Evolutionary conservation across 1,140 invertebrate genomes (phyloP).

Genomic region (Sycophila sp.): DNA sequence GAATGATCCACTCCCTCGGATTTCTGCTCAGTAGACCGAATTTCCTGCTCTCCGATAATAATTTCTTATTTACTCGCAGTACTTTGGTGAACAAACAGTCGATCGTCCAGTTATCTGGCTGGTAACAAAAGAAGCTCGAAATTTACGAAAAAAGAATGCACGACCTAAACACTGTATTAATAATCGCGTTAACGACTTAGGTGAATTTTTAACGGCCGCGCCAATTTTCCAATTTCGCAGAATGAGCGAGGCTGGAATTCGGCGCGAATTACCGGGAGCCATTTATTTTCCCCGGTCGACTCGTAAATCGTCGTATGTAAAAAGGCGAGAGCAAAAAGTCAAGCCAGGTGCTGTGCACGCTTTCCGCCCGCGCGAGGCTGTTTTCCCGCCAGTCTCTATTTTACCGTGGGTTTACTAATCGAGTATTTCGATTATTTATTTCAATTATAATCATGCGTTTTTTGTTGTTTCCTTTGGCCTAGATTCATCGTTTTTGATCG

Average conservation of each 20-base stretch:
- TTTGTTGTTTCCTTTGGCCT: no score
- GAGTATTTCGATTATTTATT: no score
- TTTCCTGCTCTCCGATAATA: no score
- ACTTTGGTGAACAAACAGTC: no score
- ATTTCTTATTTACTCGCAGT: no score
- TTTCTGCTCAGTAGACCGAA: no score
- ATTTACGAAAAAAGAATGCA: neutral
- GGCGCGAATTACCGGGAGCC: neutral
- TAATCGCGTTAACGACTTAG: neutral
- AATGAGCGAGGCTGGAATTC: neutral
- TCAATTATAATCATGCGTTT: no score
- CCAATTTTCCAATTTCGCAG: slow-evolving; percentile 22
- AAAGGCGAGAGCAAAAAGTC: neutral
- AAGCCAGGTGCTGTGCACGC: neutral
- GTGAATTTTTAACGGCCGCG: neutral
- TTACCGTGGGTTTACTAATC: no score
- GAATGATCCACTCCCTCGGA: no score
- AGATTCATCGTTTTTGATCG: no score
- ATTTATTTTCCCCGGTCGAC: neutral
- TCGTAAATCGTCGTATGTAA: slow-evolving; percentile 1
- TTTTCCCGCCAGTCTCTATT: neutral
- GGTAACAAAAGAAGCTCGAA: no score
- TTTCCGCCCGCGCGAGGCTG: neutral
- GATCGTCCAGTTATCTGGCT: neutral
- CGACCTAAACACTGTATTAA: neutral